Base-by-base conservation (phyloP, 1,140 invertebrate species). In the Parasteatoda tepidariorum region DNA sequence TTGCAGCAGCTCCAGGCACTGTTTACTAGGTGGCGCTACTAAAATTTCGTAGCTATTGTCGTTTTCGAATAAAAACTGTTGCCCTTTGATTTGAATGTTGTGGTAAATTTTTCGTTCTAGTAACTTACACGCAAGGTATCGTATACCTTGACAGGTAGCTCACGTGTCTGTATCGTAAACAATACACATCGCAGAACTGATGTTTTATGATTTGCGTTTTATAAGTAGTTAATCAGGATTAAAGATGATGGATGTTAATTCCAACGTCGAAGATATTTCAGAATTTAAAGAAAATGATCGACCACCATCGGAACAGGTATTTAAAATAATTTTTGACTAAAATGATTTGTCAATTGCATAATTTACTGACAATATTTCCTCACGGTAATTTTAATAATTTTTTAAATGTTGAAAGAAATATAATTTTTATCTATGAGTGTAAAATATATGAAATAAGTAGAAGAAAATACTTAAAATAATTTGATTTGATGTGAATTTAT, bases 231-330 rank as follows among this genome's bases (percentile, higher is more conserved):
- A 38, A 18, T 9, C 9, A 5, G 15, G 15, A 9, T 6, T 24
- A 71, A 55, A 82, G 61, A 83, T 83, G 81, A 70, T 74, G 68
- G 81, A 83, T 70, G 61, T 83, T 66, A 73, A 83, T 54, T 59
- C 59, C 55, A 26, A 33, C 26, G 34, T 18, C 2, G 59, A 73
- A 26, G 61, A 83, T 31, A 66, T 73, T 11, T 15, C 61, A 6
- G 68, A 66, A 7, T 74, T 83, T 31, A 67, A 83, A 57, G 81
- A 83, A 83, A 71, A 61, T 38, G 81, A 83, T 18, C 48, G 81
- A 6, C 81, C 81, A 4, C 81, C 81, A 18, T 83, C 81, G 2
- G 81, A 83, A 54, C 81, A 83, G 81, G 81, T 83, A 83, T 48
- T 66, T 31, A 34, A 28, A 18, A 76, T 57, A 18, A 18, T 48